A percentile compares a stretch with the other conserved stretches of the same genome.
Conservation (phyloP, 1,140 invertebrate genomes). For the Anadara kagoshimensis region DNA sequence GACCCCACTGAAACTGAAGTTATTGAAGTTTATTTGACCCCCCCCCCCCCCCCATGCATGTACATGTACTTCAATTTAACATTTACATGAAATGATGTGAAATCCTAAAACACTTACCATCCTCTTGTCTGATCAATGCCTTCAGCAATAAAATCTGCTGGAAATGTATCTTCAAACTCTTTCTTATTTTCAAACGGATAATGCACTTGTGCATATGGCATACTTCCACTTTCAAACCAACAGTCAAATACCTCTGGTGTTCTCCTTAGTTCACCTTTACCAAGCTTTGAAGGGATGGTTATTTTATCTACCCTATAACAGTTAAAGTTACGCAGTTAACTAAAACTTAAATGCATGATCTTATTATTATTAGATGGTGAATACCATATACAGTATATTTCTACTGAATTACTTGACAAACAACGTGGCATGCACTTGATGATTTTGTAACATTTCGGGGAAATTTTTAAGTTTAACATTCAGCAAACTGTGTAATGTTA, state of each 20-base stretch:
- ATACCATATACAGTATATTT: no score
- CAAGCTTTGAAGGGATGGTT: conserved; percentile 93
- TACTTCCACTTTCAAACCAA: conserved; percentile 99
- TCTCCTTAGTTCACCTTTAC: conserved; percentile 87
- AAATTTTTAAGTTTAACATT: no score
- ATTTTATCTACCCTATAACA: conserved; percentile 93
- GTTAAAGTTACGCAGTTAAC: conserved; percentile 86
- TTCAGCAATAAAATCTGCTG: conserved; percentile 99
- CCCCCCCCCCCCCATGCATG: no score
- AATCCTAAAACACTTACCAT: conserved; percentile 78
- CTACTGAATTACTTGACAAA: not conserved
- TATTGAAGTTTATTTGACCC: no score
- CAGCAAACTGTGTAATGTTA: no score
- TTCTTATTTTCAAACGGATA: conserved; percentile 93
- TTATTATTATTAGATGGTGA: not conserved
- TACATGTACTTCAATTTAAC: no score
- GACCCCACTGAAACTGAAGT: no score
- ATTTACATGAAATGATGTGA: no score
- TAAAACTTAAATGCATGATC: conserved; percentile 4
- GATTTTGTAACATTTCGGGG: not conserved
- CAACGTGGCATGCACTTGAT: not conserved
- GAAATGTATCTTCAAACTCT: conserved; percentile 95
- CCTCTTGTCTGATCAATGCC: conserved; percentile 99
- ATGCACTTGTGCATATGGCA: conserved; percentile 98
- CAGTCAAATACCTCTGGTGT: conserved; percentile 99